Percentiles rank a stretch among this genome's conserved stretches.
Conservation (phyloP, 1,140 invertebrate genomes). For the Atta texana region DNA sequence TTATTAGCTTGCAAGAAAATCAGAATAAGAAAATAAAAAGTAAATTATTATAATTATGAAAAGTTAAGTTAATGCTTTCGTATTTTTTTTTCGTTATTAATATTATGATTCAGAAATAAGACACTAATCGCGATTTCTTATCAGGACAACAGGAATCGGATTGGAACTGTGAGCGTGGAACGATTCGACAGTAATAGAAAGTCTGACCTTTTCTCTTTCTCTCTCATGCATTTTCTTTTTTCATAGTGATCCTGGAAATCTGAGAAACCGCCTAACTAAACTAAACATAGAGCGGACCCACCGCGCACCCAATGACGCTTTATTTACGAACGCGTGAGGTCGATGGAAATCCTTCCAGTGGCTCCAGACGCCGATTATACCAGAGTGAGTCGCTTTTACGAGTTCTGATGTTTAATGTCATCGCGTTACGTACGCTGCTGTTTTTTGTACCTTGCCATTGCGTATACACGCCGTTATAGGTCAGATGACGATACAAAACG, state of each 20-base stretch:
- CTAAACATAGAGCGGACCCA: slow-evolving; percentile 73
- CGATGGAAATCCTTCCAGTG: slow-evolving; percentile 63
- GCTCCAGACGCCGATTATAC: slow-evolving; percentile 48
- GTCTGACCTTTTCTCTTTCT: slow-evolving; percentile 51
- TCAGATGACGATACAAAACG: slow-evolving; percentile 4
- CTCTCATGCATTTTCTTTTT: neutral
- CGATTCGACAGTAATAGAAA: neutral
- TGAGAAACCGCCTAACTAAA: slow-evolving; percentile 73
- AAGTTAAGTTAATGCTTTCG: neutral
- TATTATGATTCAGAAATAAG: neutral
- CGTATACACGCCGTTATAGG: neutral
- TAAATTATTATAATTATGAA: neutral
- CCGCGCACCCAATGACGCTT: slow-evolving; percentile 63
- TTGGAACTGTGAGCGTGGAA: slow-evolving; percentile 18
- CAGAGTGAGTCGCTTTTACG: slow-evolving; percentile 45
- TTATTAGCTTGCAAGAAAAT: neutral
- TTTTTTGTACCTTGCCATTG: slow-evolving; percentile 43
- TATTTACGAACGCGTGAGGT: slow-evolving; percentile 68
- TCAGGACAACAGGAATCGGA: neutral
- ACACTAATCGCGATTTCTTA: neutral
- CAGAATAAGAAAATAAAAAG: neutral
- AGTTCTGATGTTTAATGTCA: slow-evolving; percentile 52
- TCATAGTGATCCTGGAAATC: slow-evolving; percentile 67
- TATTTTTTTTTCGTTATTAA: neutral
- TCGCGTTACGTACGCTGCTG: slow-evolving; percentile 32